Conservation (phyloP, 2,888 invertebrate genomes). For the Plagiodera versicolora region DNA sequence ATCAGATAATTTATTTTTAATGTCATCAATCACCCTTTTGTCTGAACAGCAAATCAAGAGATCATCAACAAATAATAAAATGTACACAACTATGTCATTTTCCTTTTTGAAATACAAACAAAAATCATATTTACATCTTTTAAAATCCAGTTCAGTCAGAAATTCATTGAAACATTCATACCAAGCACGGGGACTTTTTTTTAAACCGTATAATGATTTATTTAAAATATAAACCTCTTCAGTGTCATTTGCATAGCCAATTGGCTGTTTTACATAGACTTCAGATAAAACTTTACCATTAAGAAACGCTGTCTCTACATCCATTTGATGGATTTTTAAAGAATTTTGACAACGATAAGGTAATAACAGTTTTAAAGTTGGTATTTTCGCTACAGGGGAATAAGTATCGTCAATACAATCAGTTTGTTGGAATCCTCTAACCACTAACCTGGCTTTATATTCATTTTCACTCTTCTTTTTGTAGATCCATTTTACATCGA, state of each 20-base stretch:
- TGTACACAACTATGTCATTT: slow-evolving; percentile 4
- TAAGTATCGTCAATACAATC: slow-evolving; percentile 23
- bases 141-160: slow-evolving; percentile 19
- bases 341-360: slow-evolving; percentile 20
- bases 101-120: slow-evolving; percentile 21
- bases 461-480: slow-evolving; percentile 21
- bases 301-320: slow-evolving; percentile 37
- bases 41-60: slow-evolving; percentile 22
- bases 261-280: slow-evolving; percentile 31
- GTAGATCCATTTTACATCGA: slow-evolving; percentile 25
- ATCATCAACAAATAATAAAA: slow-evolving; percentile 29
- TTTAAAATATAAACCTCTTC: slow-evolving; percentile 19
- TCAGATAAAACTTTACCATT: slow-evolving; percentile 32
- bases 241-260: slow-evolving; percentile 24
- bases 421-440: slow-evolving; percentile 24
- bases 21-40: slow-evolving; percentile 10
- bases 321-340: slow-evolving; percentile 30
- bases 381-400: slow-evolving; percentile 25
- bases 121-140: slow-evolving; percentile 18
- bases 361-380: slow-evolving; percentile 15
- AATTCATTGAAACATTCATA: slow-evolving; percentile 31
- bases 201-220: slow-evolving; percentile 32
- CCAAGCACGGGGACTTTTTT: slow-evolving; percentile 26
- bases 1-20: slow-evolving; percentile 17
- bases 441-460: slow-evolving; percentile 17